These are phyloP conservation scores for Troides aeacus DNA, from an alignment of 2,888 invertebrate genomes.

Conservation along the genomic window DNA sequence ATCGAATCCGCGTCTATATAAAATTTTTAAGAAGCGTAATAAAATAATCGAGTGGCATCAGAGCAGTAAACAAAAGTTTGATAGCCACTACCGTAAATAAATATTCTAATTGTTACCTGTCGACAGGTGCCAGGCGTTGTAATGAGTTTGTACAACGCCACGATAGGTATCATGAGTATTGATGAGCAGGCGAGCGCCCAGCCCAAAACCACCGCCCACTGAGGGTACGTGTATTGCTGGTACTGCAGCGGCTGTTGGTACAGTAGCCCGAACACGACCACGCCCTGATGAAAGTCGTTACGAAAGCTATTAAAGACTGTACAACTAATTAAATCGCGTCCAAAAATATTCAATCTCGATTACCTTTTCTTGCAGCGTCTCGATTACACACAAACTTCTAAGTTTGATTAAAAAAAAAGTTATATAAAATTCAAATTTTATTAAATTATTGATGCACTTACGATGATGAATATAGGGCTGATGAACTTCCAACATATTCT, in stretches of 20 bases:
- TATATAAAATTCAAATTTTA: neutral
- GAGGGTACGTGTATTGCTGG: conserved; percentile 84
- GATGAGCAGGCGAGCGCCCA: conserved; percentile 87
- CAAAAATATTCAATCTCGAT: no score
- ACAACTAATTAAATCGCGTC: neutral
- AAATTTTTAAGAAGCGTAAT: no score
- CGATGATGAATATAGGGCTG: conserved; percentile 88
- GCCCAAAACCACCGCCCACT: conserved; percentile 85
- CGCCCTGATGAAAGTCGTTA: conserved; percentile 67
- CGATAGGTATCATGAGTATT: conserved; percentile 85
- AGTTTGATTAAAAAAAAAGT: neutral
- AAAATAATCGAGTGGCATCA: no score
- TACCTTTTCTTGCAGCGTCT: no score
- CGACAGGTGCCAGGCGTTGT: conserved; percentile 83
- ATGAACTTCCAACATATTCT: conserved; percentile 92
- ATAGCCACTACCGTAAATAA: neutral
- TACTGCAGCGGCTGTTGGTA: conserved; percentile 84
- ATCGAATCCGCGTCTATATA: no score
- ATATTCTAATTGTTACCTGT: conserved; percentile 74
- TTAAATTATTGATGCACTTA: conserved; percentile 63
- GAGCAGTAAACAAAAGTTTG: no score
- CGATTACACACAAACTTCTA: no score
- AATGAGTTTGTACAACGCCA: conserved; percentile 82
- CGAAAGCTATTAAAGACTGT: neutral
- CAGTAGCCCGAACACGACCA: conserved; percentile 83